Percentiles rank a stretch among this genome's conserved stretches.
Conservation (phyloP, 2,797 vertebrate species). For the Ptychobarbus kaznakovi region DNA sequence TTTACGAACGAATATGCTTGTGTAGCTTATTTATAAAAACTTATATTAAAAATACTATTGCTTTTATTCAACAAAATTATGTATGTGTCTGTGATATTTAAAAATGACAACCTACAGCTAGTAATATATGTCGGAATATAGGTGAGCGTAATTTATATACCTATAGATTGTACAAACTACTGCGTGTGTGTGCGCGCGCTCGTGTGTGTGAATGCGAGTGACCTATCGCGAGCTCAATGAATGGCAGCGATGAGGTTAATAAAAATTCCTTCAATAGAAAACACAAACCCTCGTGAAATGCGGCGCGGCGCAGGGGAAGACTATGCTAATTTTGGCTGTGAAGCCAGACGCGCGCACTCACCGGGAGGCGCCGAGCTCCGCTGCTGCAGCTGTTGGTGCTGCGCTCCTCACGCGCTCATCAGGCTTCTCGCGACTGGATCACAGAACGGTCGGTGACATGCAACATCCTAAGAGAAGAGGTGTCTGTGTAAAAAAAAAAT, state of each 20-base stretch:
- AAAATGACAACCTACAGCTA: background rate
- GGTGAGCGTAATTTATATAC: constrained; percentile 38
- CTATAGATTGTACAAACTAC: background rate
- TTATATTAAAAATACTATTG: background rate
- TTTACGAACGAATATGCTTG: background rate
- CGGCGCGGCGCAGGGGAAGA: constrained; percentile 67
- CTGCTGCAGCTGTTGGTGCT: constrained; percentile 70
- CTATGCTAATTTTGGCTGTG: constrained; percentile 67
- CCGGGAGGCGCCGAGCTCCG: constrained; percentile 71
- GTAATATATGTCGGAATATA: constrained; percentile 20
- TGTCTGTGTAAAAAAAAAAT: constrained; percentile 46
- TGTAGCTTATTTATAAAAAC: background rate
- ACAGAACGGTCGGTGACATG: constrained; percentile 60
- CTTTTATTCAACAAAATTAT: background rate
- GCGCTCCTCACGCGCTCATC: constrained; percentile 70
- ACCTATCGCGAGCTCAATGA: constrained; percentile 53
- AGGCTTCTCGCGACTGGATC: constrained; percentile 65
- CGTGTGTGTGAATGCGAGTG: constrained; percentile 47
- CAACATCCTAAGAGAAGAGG: constrained; percentile 53
- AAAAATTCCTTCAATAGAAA: constrained; percentile 66
- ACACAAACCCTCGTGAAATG: constrained; percentile 73
- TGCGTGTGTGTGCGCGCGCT: constrained; percentile 11
- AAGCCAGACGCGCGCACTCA: constrained; percentile 76
- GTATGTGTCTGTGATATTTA: background rate
- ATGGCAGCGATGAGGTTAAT: constrained; percentile 72